These are phyloP conservation scores for Drosophila maculinotata DNA, from an alignment of 2,888 invertebrate species.

Conservation along the genomic window DNA sequence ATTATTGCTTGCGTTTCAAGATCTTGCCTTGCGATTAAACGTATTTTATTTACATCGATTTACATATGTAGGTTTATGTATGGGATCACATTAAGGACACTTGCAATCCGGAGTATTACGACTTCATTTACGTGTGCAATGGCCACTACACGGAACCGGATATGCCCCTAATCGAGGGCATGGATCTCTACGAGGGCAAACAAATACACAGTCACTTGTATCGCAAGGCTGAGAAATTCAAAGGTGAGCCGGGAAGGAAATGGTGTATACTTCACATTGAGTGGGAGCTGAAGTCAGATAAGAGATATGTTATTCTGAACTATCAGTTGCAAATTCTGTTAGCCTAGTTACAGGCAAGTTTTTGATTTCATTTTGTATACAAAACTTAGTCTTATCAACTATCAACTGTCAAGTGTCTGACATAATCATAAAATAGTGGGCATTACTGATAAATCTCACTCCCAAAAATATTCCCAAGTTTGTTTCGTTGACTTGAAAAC, in stretches of 20 bases:
- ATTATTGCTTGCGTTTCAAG: conserved; percentile 15
- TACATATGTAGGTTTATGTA: conserved; percentile 74
- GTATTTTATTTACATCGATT: conserved; percentile 6
- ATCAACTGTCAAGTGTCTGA: conserved; percentile 34
- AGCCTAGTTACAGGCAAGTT: conserved; percentile 20
- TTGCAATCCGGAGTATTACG: conserved; percentile 88
- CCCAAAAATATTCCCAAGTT: not conserved
- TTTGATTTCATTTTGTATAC: conserved; percentile 9
- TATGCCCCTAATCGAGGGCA: conserved; percentile 89
- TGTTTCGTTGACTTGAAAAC: not conserved
- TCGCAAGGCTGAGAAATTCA: conserved; percentile 90
- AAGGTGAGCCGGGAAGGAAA: conserved; percentile 82
- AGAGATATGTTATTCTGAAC: conserved; percentile 5
- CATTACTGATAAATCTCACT: conserved; percentile 17
- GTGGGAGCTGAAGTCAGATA: not conserved
- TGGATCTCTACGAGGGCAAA: conserved; percentile 88
- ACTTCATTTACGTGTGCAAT: conserved; percentile 93
- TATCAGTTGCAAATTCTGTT: conserved; percentile 6
- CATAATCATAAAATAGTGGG: conserved; percentile 17
- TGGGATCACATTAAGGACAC: conserved; percentile 76
- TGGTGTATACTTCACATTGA: no score
- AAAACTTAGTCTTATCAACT: conserved; percentile 40
- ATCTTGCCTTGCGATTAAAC: conserved; percentile 21
- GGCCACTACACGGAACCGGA: conserved; percentile 94
- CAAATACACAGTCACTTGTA: conserved; percentile 94